These are phyloP conservation scores for Chaetodon trifascialis DNA, from an alignment of 2,113 vertebrate species.

Conservation along the genomic window DNA sequence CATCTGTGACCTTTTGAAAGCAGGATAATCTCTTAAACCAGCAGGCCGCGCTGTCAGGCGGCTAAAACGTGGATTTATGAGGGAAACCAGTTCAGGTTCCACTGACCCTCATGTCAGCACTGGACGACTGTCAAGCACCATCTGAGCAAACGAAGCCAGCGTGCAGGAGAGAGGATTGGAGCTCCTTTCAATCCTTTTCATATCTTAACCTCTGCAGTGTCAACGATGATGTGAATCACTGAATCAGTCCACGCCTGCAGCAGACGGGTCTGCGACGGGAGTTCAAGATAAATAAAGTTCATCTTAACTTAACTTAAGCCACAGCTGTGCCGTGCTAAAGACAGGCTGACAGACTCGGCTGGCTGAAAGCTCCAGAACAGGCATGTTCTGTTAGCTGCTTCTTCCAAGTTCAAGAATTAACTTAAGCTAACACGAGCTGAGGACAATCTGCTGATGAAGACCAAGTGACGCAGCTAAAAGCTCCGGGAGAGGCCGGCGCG, in stretches of 20 bases:
- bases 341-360: background rate
- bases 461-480: background rate
- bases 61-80: background rate
- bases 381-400: background rate
- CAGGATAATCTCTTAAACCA: conserved; percentile 39
- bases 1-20: conserved; percentile 22
- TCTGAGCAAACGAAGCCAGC: too few species aligned
- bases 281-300: too few species aligned
- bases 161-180: too few species aligned
- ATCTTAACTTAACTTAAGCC: too few species aligned
- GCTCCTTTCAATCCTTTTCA: too few species aligned
- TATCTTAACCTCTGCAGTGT: too few species aligned
- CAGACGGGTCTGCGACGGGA: too few species aligned
- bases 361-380: background rate
- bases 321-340: too few species aligned
- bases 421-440: background rate
- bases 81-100: background rate
- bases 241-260: too few species aligned
- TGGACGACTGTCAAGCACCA: too few species aligned
- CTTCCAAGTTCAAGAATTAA: background rate
- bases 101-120: too few species aligned
- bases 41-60: background rate
- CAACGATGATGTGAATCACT: too few species aligned
- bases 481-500: background rate
- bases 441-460: background rate